A percentile compares a stretch with the other conserved stretches of the same genome.
Evolutionary conservation across 2,888 invertebrate species (phyloP).

Genomic region (Drosophila kanekoi): DNA sequence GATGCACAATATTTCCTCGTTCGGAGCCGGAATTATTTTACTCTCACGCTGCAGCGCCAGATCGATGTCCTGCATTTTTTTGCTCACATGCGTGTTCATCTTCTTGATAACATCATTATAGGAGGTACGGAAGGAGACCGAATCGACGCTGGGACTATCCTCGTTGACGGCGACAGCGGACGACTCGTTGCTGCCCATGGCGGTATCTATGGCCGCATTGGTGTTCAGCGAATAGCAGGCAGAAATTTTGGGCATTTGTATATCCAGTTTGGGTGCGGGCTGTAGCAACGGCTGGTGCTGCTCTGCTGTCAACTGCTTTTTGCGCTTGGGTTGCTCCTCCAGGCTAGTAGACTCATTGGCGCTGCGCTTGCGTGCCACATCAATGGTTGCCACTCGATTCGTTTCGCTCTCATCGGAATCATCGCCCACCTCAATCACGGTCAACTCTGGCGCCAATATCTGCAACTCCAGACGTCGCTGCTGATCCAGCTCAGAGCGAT

Average conservation of each 20-base stretch:
- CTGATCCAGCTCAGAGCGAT: conserved; percentile 65
- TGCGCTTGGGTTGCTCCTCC: conserved; percentile 21
- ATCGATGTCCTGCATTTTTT: conserved; percentile 84
- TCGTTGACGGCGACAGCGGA: background rate
- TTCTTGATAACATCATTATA: conserved; percentile 81
- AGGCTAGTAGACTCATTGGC: background rate
- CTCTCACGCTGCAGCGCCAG: conserved; percentile 82
- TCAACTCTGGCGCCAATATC: background rate
- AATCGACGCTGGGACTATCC: conserved; percentile 9
- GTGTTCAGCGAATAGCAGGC: conserved; percentile 77
- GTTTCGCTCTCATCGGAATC: conserved; percentile 56
- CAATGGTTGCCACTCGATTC: background rate
- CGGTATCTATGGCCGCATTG: conserved; percentile 16
- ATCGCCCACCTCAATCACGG: conserved; percentile 54
- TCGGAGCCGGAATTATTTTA: conserved; percentile 81
- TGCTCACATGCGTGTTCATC: conserved; percentile 83
- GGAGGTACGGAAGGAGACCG: conserved; percentile 54
- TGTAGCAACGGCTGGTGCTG: background rate
- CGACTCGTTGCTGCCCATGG: background rate
- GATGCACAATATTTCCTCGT: conserved; percentile 82
- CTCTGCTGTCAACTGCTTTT: background rate
- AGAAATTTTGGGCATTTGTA: conserved; percentile 77
- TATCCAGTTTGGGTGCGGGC: conserved; percentile 26
- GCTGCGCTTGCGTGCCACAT: conserved; percentile 1
- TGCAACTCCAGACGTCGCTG: conserved; percentile 43